Evolutionary conservation across 2,888 invertebrate genomes (phyloP), one percentile per base, ranked within the genome.

Genomic region (Leptarthrus brevirostris): DNA sequence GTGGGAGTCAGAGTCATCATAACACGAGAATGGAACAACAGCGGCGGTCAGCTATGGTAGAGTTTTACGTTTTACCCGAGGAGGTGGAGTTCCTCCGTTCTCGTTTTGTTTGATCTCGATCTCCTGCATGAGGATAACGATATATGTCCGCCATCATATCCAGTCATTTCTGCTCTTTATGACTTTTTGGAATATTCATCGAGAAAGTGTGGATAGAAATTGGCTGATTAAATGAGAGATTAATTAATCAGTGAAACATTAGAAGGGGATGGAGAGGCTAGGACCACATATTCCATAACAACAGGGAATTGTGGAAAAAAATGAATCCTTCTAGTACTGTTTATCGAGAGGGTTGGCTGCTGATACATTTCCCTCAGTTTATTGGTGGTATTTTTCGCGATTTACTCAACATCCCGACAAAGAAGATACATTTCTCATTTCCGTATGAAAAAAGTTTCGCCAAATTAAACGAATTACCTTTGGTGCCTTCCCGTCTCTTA

Each of bases 1-100:
- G 44, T n/a, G n/a, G n/a, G n/a, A n/a, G n/a, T n/a, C n/a, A n/a
- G 66, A 66, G 66, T 66, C 49, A 66, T 66, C 66, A 66, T 66
- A 66, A 66, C 66, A 47, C 49, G 47, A 47, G 49, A 26, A 66
- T 16, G 49, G 26, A 66, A 53, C 53, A 66, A 66, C 66, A 47
- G 66, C 66, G 26, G 66, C 26, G 66, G 66, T 66, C 66, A 66
- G 26, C 47, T 44, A 56, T 40, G 40, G 20, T 12, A 47, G 66
- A 24, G 24, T 4, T 36, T 20, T 14, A n/a, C n/a, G 18, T 12
- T 4, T 1, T 12, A 12, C 2, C 5, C 14, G 26, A 20, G 47
- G 66, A 47, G 66, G 47, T 16, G 61, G 66, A 47, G 66, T 66
- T 47, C 47, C n/a, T n/a, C n/a, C n/a, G n/a, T n/a, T n/a, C 22